These are phyloP conservation scores for Panzeria rudis DNA, from an alignment of 2,888 invertebrate genomes.

Conservation along the genomic window DNA sequence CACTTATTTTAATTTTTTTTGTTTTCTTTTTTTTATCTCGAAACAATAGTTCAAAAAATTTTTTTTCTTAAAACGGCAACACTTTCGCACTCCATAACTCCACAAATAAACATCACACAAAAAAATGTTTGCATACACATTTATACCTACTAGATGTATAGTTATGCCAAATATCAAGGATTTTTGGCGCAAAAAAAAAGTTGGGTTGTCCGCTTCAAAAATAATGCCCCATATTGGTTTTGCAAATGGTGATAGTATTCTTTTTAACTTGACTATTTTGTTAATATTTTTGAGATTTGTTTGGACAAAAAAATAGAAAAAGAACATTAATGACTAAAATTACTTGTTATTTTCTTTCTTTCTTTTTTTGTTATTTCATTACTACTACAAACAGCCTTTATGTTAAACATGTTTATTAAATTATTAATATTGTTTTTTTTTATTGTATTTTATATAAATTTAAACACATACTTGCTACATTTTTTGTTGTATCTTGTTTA, in stretches of 20 bases:
- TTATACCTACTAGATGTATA: too few species aligned
- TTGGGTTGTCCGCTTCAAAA: too few species aligned
- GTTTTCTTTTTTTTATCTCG: too few species aligned
- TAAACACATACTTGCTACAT: conserved; percentile 52
- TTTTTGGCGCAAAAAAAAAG: too few species aligned
- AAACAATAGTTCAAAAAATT: too few species aligned
- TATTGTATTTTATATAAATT: conserved; percentile 54
- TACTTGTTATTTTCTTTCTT: conserved; percentile 1
- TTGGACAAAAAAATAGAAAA: conserved; percentile 36
- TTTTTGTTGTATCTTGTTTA: conserved; percentile 28
- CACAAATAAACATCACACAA: too few species aligned
- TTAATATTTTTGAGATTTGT: not conserved
- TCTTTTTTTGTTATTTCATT: conserved; percentile 38
- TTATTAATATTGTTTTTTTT: conserved; percentile 55
- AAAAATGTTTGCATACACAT: too few species aligned
- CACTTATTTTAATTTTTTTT: too few species aligned
- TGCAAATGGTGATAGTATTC: conserved; percentile 1
- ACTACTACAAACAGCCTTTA: conserved; percentile 82
- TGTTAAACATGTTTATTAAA: conserved; percentile 79
- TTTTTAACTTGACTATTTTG: conserved; percentile 15
- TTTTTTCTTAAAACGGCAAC: too few species aligned
- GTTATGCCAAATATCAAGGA: too few species aligned
- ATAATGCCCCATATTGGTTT: not conserved
- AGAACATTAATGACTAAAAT: conserved; percentile 56
- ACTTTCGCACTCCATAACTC: too few species aligned